Evolutionary conservation across 1,140 invertebrate genomes (phyloP), one percentile per base, ranked within the genome.

Genomic region (Antheraea mylitta): DNA sequence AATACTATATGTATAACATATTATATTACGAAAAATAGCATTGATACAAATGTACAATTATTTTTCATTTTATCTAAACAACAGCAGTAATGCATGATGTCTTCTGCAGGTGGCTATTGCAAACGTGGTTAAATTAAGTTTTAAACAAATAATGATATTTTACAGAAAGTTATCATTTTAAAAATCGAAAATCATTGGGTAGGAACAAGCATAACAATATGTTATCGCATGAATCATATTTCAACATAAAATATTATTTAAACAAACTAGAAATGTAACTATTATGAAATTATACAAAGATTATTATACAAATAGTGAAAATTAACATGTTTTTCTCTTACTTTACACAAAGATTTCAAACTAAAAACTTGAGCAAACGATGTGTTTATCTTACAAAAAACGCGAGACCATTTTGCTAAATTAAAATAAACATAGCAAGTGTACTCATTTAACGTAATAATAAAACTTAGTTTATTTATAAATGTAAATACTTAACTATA

Each of bases 401-500:
- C 45, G 11, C 13, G 13, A 53, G 8, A 42, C 38, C 16, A 53
- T 53, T 53, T 53, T 53, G 45, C 16, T 16, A 53, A 53, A 9
- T 16, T 53, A 6, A 53, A 53, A 16, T 16, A 53, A 6, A 53
- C 7, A 53, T 53, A 53, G 13, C 7, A 42, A 42, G 38, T 8
- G 7, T 42, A 42, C 7, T 1, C 6, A 53, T 16, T n/a, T 53
- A 53, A 53, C 45, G n/a, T n/a, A n/a, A n/a, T n/a, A n/a, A n/a
- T 53, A 53, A 53, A 53, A 53, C 45, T 53, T 53, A 53, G 11
- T 53, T 13, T 16, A 2, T 53, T 53, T 53, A 16, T 53, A 42
- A 42, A 42, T 42, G 38, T 42, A 42, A 42, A 42, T 42, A 42
- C 38, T 73, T 74, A 70, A 42, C 38, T 42, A 53, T 53, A n/a